These are phyloP conservation scores for Varroa destructor DNA, from an alignment of 1,140 invertebrate species.

Conservation along the genomic window DNA sequence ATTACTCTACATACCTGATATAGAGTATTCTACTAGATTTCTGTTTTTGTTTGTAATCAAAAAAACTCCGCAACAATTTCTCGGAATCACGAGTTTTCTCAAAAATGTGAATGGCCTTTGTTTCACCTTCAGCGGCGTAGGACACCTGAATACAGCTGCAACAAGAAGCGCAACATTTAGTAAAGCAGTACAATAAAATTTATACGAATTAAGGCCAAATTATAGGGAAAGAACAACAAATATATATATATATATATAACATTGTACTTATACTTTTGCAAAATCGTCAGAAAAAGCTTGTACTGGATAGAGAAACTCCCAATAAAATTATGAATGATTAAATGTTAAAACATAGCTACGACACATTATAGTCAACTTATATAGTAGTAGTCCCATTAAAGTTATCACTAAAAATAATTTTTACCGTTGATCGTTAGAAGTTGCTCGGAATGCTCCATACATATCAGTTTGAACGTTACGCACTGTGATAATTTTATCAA, in stretches of 20 bases:
- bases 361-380: too few species aligned
- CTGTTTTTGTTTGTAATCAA: neutral
- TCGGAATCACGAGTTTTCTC: neutral
- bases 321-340: neutral
- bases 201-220: neutral
- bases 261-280: neutral
- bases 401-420: too few species aligned
- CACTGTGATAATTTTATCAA: constrained; percentile 10
- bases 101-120: neutral
- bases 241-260: neutral
- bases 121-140: constrained; percentile 8
- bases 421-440: constrained; percentile 12
- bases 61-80: neutral
- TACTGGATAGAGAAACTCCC: neutral
- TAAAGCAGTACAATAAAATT: neutral
- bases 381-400: too few species aligned
- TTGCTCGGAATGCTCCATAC: neutral
- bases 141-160: constrained; percentile 6
- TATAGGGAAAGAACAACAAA: neutral
- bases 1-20: neutral
- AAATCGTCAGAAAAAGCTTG: neutral
- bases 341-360: too few species aligned
- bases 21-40: constrained; percentile 1
- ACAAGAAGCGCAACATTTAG: too few species aligned
- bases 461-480: neutral